These are phyloP conservation scores for Burhinus bistriatus DNA, from an alignment of 2,113 vertebrate genomes.

Conservation along the genomic window DNA sequence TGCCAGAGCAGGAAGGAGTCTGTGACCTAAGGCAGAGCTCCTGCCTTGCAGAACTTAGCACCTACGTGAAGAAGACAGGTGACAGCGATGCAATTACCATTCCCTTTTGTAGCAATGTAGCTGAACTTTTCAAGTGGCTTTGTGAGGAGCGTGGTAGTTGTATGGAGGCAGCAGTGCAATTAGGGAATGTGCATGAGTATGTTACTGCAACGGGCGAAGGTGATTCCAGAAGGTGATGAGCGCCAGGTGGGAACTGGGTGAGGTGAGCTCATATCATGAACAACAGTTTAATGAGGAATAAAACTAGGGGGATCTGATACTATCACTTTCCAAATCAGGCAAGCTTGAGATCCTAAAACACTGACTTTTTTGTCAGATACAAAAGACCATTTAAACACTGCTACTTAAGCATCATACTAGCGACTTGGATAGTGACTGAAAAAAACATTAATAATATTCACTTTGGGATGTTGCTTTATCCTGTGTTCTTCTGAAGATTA, in stretches of 20 bases:
- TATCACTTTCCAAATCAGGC: not conserved
- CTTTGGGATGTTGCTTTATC: not conserved
- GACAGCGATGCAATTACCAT: not conserved
- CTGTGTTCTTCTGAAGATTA: not conserved
- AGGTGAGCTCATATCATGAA: not conserved
- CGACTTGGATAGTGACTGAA: not conserved
- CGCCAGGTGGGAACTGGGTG: not conserved
- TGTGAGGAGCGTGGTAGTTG: not conserved
- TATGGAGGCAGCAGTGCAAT: not conserved
- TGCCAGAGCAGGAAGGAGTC: not conserved
- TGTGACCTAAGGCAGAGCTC: not conserved
- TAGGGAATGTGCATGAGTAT: not conserved
- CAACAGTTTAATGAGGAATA: not conserved
- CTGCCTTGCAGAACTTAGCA: not conserved
- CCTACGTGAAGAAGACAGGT: not conserved
- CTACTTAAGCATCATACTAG: not conserved
- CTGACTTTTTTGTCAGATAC: not conserved
- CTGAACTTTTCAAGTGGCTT: not conserved
- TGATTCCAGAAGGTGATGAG: not conserved
- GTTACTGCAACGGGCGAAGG: not conserved
- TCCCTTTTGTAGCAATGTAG: not conserved
- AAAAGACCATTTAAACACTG: not conserved
- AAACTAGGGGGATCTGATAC: not conserved
- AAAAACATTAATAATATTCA: not conserved
- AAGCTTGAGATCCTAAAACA: not conserved